Percentiles rank a stretch among this genome's conserved stretches.
Conservation (phyloP, 2,888 invertebrate species). For the Mesorhabditis belari region DNA sequence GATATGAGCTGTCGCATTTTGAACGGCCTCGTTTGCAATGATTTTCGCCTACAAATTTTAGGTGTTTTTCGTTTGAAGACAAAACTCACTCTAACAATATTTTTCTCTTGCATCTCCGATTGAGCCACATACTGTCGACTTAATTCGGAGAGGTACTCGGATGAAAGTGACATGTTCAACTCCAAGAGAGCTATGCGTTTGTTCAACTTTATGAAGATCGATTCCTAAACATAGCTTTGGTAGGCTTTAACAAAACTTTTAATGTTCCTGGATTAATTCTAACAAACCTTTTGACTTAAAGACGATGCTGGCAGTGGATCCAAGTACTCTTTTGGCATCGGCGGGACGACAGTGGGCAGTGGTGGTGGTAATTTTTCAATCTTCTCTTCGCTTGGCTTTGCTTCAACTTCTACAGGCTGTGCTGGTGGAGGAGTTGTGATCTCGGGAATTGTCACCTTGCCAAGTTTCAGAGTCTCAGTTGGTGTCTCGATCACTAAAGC, state of each 20-base stretch:
- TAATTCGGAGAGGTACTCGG: slow-evolving; percentile 89
- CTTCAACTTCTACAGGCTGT: neutral
- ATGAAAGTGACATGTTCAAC: slow-evolving; percentile 89
- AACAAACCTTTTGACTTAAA: slow-evolving; percentile 62
- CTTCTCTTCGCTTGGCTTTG: no score
- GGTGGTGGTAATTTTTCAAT: slow-evolving; percentile 29
- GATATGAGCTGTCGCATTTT: neutral
- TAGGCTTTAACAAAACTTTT: no score
- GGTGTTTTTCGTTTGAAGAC: neutral
- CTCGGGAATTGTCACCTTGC: slow-evolving; percentile 1
- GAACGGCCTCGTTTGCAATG: neutral
- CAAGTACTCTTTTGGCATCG: neutral
- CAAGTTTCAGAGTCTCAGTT: no score
- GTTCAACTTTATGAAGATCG: slow-evolving; percentile 86
- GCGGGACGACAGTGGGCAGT: slow-evolving; percentile 6
- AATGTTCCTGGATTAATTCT: neutral
- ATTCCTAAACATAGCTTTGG: slow-evolving; percentile 65
- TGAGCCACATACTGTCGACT: slow-evolving; percentile 60
- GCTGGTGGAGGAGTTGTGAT: slow-evolving; percentile 8
- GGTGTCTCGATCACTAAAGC: no score
- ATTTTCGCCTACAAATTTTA: neutral
- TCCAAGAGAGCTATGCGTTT: slow-evolving; percentile 82
- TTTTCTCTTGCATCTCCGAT: neutral
- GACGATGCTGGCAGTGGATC: slow-evolving; percentile 19
- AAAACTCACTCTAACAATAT: neutral